Base-by-base conservation (phyloP, 2,888 invertebrate genomes). In the Shargacucullia verbasci region DNA sequence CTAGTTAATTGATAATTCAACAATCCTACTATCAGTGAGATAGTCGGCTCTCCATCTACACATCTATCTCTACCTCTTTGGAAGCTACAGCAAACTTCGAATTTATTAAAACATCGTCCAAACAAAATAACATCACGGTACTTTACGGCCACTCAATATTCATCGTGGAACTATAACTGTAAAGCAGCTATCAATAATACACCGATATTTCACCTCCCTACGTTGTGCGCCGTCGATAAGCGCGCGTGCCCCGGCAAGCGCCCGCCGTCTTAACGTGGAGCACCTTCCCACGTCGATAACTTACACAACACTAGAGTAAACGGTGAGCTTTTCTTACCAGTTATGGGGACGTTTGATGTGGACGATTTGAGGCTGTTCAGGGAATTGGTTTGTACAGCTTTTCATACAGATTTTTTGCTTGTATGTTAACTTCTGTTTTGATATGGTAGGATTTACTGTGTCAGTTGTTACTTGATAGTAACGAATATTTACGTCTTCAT, bases 201-300 rank as follows among this genome's bases (percentile, higher is more conserved):
- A 58, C 61, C 62, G 62, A 64, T 68, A 73, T 64, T 67, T 73
- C 65, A 76, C 76, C 62, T 76, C 74, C 74, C 74, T 20, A 71
- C 63, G 57, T 68, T 65, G 73, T 65, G 68, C 68, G 72, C 33
- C 70, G 73, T 78, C 79, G 81, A 77, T 79, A 79, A 27, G 59
- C 59, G 89, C 80, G 81, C 91, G 91, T 92, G 92, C 89, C 87
- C 73, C 78, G 79, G 91, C 92, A 92, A 89, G 82, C 83, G 84
- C 45, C 74, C 70, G 48, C 57, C 87, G 91, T 86, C 92, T 92
- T 92, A 91, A 70, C 85, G 68, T 63, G 74, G 78, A 76, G 78
- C 81, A 87, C 88, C 88, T 88, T 84, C 61, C 41, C 38, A 38
- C 52, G 74, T 85, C 86, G 86, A 85, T 84, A 87, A 85, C 84